Base-by-base conservation (phyloP, 2,888 invertebrate species). In the Bruchidius siliquastri region DNA sequence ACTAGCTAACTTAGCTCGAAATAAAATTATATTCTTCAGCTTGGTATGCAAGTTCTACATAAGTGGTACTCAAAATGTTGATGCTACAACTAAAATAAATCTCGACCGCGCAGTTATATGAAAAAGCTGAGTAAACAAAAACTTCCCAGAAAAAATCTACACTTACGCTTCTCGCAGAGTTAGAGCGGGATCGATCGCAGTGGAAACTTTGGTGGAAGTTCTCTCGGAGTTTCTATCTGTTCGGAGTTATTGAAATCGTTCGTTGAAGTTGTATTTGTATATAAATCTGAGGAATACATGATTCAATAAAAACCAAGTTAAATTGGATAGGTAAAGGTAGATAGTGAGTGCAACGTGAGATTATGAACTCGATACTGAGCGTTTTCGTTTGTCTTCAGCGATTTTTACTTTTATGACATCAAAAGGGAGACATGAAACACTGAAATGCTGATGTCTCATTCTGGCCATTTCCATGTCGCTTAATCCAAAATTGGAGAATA, bases 11-110 rank as follows among this genome's bases (percentile, higher is more conserved):
- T 71, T 49, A 75, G 70, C 72, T 71, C 74, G 70, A 73, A 75
- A 75, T 74, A 72, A 77, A 78, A 76, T 76, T 67, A 78, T 77
- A 77, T 75, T 78, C 76, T 76, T 77, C 74, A 49, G 75, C 76
- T 69, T 75, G 77, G 77, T 77, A 77, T 76, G 76, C 77, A 76
- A 77, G 77, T 75, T 78, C 73, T 74, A 74, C 73, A 77, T 75
- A 76, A 78, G 78, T 76, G 78, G 78, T 77, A 75, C 78, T 78
- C 72, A 69, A 72, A 78, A 77, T 74, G 72, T 76, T 78, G 72
- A 75, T 74, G 72, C 73, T 70, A 72, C 76, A 76, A 74, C 76
- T 76, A 78, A 77, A 76, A 76, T 75, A 74, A 74, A 73, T 70
- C 73, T 71, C 71, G 30, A 71, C 71, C 69, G 67, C 72, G 70